These are phyloP conservation scores for Leptobrachium ailaonicum DNA, from an alignment of 2,113 vertebrate species.

Conservation along the genomic window DNA sequence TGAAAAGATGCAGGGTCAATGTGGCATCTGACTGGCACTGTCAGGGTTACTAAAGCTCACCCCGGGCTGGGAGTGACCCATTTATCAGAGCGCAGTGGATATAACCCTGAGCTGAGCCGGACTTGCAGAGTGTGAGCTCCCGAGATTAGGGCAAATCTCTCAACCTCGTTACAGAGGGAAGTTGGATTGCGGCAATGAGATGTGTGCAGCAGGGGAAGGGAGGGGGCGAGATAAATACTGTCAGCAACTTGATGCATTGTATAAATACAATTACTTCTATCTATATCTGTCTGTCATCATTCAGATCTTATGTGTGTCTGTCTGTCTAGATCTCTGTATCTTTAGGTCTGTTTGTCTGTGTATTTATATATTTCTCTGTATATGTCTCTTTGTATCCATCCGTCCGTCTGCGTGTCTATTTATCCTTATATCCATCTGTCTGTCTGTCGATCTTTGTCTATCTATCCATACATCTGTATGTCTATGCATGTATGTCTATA, in stretches of 20 bases:
- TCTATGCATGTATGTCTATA: too few relatives aligned
- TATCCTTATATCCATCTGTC: too few relatives aligned
- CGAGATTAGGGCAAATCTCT: conserved; percentile 48
- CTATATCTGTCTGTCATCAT: background rate
- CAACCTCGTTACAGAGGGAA: conserved; percentile 42
- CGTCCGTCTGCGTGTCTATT: too few relatives aligned
- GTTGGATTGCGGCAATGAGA: conserved; percentile 39
- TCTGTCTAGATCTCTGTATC: too few relatives aligned
- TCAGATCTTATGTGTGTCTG: background rate
- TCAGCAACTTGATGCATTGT: background rate
- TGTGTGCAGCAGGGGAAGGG: conserved; percentile 7
- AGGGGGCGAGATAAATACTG: conserved; percentile 15
- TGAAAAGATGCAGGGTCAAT: background rate
- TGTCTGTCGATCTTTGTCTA: too few relatives aligned
- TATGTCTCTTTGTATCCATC: too few relatives aligned
- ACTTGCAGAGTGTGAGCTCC: conserved; percentile 38
- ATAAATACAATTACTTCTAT: conserved; percentile 4
- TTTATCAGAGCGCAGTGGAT: conserved; percentile 39
- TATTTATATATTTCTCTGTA: too few relatives aligned
- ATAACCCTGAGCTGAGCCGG: conserved; percentile 44
- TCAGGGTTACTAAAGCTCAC: conserved; percentile 30
- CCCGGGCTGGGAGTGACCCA: conserved; percentile 39
- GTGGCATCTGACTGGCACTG: background rate
- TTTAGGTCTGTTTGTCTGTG: too few relatives aligned
- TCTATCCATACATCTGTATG: too few relatives aligned